These are phyloP conservation scores for Timema podura DNA, from an alignment of 2,888 invertebrate genomes.

Conservation along the genomic window DNA sequence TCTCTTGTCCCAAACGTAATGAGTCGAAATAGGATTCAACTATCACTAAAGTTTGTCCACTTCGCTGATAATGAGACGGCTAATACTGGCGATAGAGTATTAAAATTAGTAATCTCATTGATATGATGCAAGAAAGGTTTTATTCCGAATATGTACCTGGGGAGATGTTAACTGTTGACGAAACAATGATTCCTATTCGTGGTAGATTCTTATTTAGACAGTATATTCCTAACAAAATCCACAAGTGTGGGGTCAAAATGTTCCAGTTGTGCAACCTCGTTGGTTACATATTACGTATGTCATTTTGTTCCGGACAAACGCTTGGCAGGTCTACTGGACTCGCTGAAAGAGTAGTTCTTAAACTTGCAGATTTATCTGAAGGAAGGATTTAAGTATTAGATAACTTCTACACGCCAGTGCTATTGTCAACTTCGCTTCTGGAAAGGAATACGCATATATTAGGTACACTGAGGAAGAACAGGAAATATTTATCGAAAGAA, in stretches of 20 bases:
- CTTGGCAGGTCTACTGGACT: not conserved
- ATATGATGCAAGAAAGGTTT: not conserved
- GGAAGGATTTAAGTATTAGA: not conserved
- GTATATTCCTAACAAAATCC: slow-evolving; percentile 1
- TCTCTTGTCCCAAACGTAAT: too few species aligned
- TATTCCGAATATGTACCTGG: not conserved
- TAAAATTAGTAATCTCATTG: too few species aligned
- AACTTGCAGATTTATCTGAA: not conserved
- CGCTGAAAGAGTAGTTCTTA: not conserved
- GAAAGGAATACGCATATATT: not conserved
- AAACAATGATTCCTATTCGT: slow-evolving; percentile 7
- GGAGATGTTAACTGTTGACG: not conserved
- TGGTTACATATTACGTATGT: not conserved
- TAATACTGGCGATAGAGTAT: too few species aligned
- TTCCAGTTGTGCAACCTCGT: slow-evolving; percentile 6
- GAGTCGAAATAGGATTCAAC: too few species aligned
- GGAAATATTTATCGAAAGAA: not conserved
- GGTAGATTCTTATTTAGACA: slow-evolving; percentile 1
- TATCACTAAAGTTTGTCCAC: too few species aligned
- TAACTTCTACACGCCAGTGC: not conserved
- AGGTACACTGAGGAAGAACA: not conserved
- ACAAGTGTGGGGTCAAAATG: slow-evolving; percentile 7
- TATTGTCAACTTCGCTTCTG: not conserved
- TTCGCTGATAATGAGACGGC: too few species aligned
- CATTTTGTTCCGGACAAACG: not conserved